phyloP scores from a whole-genome alignment of 2,888 invertebrate species.

The Apamea epomidion region DNA sequence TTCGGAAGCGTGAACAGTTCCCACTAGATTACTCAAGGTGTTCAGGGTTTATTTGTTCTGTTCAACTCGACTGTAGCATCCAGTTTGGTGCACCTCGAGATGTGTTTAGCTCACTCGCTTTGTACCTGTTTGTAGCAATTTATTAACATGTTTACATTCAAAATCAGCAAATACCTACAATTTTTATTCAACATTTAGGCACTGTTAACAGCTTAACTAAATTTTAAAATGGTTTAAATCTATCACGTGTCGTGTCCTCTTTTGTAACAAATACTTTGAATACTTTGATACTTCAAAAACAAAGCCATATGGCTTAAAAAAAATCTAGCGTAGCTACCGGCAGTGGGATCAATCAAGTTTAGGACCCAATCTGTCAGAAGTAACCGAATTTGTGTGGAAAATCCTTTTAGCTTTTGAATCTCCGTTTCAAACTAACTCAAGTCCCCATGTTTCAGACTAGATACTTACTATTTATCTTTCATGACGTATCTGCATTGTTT shows the following conservation, averaged over 20 bases:
- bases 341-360: conserved; percentile 15
- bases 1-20: background rate
- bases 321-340: background rate
- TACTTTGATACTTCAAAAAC: background rate
- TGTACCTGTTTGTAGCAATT: background rate
- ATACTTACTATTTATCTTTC: too few relatives aligned
- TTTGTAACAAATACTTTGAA: background rate
- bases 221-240: background rate
- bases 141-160: background rate
- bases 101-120: background rate
- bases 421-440: background rate
- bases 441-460: too few relatives aligned
- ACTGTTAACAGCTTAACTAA: background rate
- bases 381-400: conserved; percentile 1
- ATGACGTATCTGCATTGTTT: too few relatives aligned
- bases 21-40: conserved; percentile 1
- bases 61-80: background rate
- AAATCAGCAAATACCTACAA: background rate
- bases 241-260: too few relatives aligned
- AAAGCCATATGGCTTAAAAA: background rate
- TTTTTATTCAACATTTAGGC: background rate
- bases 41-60: background rate
- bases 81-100: background rate
- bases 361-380: background rate
- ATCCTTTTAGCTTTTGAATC: background rate